These are phyloP conservation scores for Platalea minor DNA, from an alignment of 2,797 vertebrate genomes.

Conservation along the genomic window DNA sequence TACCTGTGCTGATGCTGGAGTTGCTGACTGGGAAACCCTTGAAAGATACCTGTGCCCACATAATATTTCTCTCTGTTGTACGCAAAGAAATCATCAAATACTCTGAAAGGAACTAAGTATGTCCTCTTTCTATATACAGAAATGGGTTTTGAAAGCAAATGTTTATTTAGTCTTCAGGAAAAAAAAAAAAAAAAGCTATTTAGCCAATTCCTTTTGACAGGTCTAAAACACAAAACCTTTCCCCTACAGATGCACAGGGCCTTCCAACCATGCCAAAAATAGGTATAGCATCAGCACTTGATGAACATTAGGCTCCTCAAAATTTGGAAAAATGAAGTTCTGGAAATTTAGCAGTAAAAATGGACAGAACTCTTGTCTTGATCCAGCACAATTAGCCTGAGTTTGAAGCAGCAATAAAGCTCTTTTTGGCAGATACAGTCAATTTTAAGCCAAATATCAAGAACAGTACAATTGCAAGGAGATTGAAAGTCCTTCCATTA, in stretches of 20 bases:
- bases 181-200: fast-evolving
- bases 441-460: background rate
- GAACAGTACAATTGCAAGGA: background rate
- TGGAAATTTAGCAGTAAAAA: background rate
- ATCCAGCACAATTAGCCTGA: background rate
- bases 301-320: background rate
- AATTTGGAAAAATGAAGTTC: background rate
- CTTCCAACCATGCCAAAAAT: background rate
- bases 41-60: background rate
- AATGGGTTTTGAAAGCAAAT: background rate
- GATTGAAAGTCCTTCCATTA: background rate
- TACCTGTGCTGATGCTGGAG: background rate
- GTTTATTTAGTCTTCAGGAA: background rate
- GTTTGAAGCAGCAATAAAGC: background rate
- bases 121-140: background rate
- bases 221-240: background rate
- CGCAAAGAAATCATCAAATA: background rate
- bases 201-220: background rate
- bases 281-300: background rate
- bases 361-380: background rate
- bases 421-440: background rate
- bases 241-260: background rate
- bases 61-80: background rate
- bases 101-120: background rate
- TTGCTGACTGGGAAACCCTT: background rate